Evolutionary conservation across 2,888 invertebrate genomes (phyloP), one percentile per base, ranked within the genome.

Genomic region (Neoascia interrupta): DNA sequence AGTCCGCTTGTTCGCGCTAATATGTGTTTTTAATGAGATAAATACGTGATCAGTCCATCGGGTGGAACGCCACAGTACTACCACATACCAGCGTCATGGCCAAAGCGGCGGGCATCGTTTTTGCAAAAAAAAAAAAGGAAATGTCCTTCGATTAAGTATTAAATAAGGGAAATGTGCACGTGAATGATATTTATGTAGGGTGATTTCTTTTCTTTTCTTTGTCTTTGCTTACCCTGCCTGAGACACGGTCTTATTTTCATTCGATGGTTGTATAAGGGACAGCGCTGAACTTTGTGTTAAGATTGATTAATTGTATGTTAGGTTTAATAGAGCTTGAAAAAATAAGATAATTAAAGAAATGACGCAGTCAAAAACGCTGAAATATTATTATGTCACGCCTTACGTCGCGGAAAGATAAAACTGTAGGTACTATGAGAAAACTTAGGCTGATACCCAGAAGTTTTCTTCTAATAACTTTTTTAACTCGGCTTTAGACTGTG

Each of bases 21-120:
- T 64, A 76, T 76, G 51, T 70, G 58, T 74, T 76, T 76, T 70
- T 76, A 76, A 76, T 76, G 76, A 76, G 70, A 76, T 70, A 70
- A 64, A 70, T 70, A 76, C 76, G 76, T 76, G 76, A 70, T 76
- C 70, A 58, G 64, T 70, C 70, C 58, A 60, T 64, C 53, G 66
- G 76, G 70, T 39, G 45, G 63, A 53, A 13, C 56, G 69, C 61
- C 56, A 43, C 18, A 19, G 56, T 31, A 41, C 15, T 21, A 21
- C 11, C 37, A 21, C 1, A 11, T 37, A 21, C 53, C 19, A 37
- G 36, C 31, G 31, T 6, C 31, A 31, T 31, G 8, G 36, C 39
- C 51, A 16, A 10, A 13, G 39, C 13, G 19, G 8, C 31, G 21
- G 26, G 31, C 43, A 37, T 43, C 23, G 28, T n/a, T n/a, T n/a